phyloP scores from a whole-genome alignment of 2,113 vertebrate species.

The Lepidothrix coronata region DNA sequence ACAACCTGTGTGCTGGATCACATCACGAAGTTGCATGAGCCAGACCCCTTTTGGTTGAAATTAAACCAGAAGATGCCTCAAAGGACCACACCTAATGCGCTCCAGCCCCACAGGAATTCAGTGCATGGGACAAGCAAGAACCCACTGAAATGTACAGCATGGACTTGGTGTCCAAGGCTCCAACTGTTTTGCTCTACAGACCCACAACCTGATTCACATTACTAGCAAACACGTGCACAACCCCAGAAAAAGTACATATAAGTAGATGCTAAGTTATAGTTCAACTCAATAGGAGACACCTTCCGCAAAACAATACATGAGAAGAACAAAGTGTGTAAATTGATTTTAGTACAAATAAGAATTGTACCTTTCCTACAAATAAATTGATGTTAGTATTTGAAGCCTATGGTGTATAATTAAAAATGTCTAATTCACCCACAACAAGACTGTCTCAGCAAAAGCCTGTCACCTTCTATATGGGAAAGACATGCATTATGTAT shows the following conservation, averaged over 20 bases:
- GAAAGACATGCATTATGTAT: slow-evolving; percentile 50
- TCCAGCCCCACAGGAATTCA: background rate
- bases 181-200: background rate
- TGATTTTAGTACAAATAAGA: background rate
- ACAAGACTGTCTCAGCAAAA: background rate
- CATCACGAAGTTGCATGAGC: accelerated
- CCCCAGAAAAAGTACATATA: background rate
- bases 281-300: background rate
- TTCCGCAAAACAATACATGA: background rate
- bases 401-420: slow-evolving; percentile 34
- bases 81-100: background rate
- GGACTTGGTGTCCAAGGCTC: background rate
- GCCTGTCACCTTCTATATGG: slow-evolving; percentile 19
- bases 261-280: background rate
- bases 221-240: background rate
- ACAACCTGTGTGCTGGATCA: accelerated
- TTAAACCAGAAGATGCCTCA: background rate
- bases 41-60: background rate
- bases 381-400: slow-evolving; percentile 27
- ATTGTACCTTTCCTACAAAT: background rate
- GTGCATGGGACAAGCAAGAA: background rate
- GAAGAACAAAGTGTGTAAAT: background rate
- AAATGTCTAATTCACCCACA: slow-evolving; percentile 21
- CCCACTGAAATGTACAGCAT: accelerated
- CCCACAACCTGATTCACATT: background rate